These are phyloP conservation scores for Acrocephalus scirpaceus DNA, from an alignment of 2,797 vertebrate genomes.

Conservation along the genomic window DNA sequence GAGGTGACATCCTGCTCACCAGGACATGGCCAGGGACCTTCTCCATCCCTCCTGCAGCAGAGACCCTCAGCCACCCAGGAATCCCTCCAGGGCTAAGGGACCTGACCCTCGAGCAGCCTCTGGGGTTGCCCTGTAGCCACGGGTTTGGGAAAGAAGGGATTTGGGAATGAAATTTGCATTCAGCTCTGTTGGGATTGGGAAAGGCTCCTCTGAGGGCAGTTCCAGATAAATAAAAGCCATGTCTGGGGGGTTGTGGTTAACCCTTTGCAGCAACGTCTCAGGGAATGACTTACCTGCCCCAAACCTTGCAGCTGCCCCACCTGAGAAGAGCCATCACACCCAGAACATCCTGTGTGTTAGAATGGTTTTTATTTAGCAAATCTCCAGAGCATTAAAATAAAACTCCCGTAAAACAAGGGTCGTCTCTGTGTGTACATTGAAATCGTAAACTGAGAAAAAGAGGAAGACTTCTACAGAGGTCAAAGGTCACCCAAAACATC, in stretches of 20 bases:
- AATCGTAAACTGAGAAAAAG: conserved; percentile 69
- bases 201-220: not conserved
- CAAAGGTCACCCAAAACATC: conserved; percentile 78
- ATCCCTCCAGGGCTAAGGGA: accelerated
- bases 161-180: not conserved
- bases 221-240: not conserved
- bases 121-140: accelerated
- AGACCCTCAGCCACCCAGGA: not conserved
- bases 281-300: not conserved
- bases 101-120: not conserved
- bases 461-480: conserved; percentile 87
- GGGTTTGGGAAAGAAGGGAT: not conserved
- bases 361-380: conserved; percentile 76
- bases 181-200: not conserved
- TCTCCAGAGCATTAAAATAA: conserved; percentile 76
- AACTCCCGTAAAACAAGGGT: conserved; percentile 61
- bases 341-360: accelerated
- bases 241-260: not conserved
- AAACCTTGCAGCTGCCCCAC: accelerated
- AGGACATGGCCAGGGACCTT: not conserved
- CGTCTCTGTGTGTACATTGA: conserved; percentile 45
- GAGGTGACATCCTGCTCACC: accelerated
- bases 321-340: not conserved
- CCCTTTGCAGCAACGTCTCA: not conserved
- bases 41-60: not conserved